A percentile compares a stretch with the other conserved stretches of the same genome.
phyloP scores from a whole-genome alignment of 2,888 invertebrate species.

The Muschampia plurimacula region DNA sequence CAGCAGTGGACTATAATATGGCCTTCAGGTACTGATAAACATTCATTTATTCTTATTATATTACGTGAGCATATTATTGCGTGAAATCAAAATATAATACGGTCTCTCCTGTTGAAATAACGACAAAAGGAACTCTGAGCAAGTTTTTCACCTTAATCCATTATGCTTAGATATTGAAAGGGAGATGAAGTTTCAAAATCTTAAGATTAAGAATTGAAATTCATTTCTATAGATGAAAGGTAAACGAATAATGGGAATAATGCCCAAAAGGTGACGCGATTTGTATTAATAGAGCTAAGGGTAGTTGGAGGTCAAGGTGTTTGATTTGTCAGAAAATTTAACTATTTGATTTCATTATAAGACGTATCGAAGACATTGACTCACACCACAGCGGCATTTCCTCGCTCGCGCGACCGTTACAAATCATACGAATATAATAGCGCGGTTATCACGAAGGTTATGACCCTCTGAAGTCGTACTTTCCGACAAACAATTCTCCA shows the following conservation, averaged over 20 bases:
- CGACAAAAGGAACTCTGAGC: background rate
- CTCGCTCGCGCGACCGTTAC: too few species aligned
- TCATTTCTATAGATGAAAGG: background rate
- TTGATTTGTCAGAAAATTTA: too few species aligned
- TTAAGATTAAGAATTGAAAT: conserved; percentile 10
- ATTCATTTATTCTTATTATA: background rate
- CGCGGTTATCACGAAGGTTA: too few species aligned
- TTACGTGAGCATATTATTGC: background rate
- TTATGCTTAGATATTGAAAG: conserved; percentile 18
- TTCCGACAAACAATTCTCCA: too few species aligned
- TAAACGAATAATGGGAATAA: background rate
- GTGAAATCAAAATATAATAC: background rate
- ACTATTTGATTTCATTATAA: too few species aligned
- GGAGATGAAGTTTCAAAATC: conserved; percentile 14
- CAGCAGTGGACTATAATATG: too few species aligned
- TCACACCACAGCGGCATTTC: too few species aligned
- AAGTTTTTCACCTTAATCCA: background rate
- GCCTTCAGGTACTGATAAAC: too few species aligned
- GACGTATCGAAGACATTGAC: too few species aligned
- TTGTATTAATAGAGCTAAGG: background rate
- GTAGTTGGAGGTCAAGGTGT: background rate
- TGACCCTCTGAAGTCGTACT: too few species aligned
- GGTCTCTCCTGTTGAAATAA: background rate
- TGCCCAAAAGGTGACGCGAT: background rate
- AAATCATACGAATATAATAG: too few species aligned